Conservation (phyloP, 2,797 vertebrate genomes). For the Phataginus tricuspis region DNA sequence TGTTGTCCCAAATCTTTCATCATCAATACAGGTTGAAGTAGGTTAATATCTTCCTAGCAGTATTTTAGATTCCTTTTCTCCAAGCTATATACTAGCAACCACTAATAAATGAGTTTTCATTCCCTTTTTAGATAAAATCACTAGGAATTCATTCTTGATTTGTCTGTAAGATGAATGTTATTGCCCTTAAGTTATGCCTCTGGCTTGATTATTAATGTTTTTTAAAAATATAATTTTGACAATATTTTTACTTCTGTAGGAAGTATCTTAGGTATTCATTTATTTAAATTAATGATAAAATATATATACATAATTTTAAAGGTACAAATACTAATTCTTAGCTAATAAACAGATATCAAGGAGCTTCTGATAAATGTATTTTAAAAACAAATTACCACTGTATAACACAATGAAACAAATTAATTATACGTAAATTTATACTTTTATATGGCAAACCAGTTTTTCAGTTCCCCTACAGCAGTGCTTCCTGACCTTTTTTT, state of each 20-base stretch:
- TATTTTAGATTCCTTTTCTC: conserved; percentile 18
- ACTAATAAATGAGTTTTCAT: conserved; percentile 26
- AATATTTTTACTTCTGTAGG: conserved; percentile 19
- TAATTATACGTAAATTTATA: background rate
- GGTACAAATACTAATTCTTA: background rate
- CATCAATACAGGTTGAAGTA: background rate
- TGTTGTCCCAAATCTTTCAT: conserved; percentile 43
- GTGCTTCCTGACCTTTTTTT: too few species aligned
- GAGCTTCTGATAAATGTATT: background rate
- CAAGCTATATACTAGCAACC: background rate
- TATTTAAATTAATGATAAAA: conserved; percentile 24
- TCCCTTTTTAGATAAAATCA: background rate
- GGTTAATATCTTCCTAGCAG: conserved; percentile 17
- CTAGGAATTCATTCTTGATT: conserved; percentile 53
- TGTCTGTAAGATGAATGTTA: conserved; percentile 20
- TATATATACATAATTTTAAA: background rate
- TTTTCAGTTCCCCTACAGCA: background rate
- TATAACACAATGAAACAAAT: background rate
- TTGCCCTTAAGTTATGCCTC: background rate
- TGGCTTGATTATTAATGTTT: conserved; percentile 15
- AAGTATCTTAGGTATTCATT: background rate
- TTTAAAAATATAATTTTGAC: conserved; percentile 27
- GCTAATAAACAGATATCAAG: background rate
- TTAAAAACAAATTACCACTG: background rate
- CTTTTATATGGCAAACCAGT: background rate